These are phyloP conservation scores for Cephalopholis sonnerati DNA, from an alignment of 2,113 vertebrate species.

Conservation along the genomic window DNA sequence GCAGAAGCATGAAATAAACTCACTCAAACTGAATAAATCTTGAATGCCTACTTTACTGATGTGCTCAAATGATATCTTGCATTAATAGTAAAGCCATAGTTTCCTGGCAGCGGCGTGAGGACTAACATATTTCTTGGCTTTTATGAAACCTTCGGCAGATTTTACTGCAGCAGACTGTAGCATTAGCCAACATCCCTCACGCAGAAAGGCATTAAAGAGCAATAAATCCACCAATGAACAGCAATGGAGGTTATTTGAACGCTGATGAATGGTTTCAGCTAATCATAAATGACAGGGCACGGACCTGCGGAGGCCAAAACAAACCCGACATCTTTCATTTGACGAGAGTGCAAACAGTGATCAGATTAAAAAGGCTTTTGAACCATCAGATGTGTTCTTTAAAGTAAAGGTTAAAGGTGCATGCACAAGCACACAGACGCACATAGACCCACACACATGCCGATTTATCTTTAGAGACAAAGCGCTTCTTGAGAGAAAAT, in stretches of 20 bases:
- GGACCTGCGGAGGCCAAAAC: slow-evolving; percentile 40
- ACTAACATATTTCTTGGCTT: slow-evolving; percentile 44
- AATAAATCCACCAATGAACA: slow-evolving; percentile 53
- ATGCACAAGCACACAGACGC: not conserved
- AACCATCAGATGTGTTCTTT: slow-evolving; percentile 5
- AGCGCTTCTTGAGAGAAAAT: slow-evolving; percentile 22
- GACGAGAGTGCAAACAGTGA: slow-evolving; percentile 23
- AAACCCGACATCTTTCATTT: slow-evolving; percentile 49
- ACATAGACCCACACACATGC: not conserved
- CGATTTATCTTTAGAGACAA: slow-evolving; percentile 13
- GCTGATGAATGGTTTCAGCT: slow-evolving; percentile 50
- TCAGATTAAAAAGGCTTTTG: slow-evolving; percentile 38
- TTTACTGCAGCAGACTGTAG: slow-evolving; percentile 39
- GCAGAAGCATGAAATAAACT: no score
- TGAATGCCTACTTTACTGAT: not conserved
- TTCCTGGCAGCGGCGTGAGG: slow-evolving; percentile 50
- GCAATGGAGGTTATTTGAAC: slow-evolving; percentile 39
- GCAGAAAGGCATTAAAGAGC: slow-evolving; percentile 54
- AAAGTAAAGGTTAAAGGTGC: slow-evolving; percentile 20
- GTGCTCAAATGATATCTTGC: slow-evolving; percentile 50
- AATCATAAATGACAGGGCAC: slow-evolving; percentile 56
- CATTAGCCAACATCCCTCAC: slow-evolving; percentile 39
- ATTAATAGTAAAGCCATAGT: slow-evolving; percentile 37
- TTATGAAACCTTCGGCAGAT: slow-evolving; percentile 26
- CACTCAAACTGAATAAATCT: not conserved